These are phyloP conservation scores for Telmatochromis sp. DNA, from an alignment of 2,113 vertebrate species.

Conservation along the genomic window DNA sequence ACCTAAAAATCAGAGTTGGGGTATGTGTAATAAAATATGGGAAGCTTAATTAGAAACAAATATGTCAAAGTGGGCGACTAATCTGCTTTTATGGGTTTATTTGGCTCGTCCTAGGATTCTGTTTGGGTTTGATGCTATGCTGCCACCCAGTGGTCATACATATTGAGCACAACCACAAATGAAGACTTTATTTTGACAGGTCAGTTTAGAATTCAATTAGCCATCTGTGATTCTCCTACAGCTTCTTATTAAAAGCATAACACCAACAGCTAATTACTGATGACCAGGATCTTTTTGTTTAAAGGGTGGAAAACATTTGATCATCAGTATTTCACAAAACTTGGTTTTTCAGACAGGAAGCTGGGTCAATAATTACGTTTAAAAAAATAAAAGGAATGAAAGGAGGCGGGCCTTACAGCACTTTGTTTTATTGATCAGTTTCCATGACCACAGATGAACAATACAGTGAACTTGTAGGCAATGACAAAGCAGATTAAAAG, in stretches of 20 bases:
- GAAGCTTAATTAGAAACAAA: neutral
- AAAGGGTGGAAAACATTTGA: neutral
- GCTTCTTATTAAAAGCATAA: neutral
- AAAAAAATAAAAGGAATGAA: neutral
- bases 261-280: neutral
- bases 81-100: neutral
- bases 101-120: neutral
- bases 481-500: slow-evolving; percentile 58
- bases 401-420: neutral
- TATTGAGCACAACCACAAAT: neutral
- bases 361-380: neutral
- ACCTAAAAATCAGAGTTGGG: neutral
- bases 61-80: neutral
- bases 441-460: slow-evolving; percentile 60
- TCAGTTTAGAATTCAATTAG: neutral
- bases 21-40: neutral
- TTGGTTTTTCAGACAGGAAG: neutral
- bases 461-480: slow-evolving; percentile 52
- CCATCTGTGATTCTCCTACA: neutral
- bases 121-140: slow-evolving; percentile 4
- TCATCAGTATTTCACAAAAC: neutral
- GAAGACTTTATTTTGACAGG: neutral
- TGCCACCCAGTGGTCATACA: slow-evolving; percentile 44
- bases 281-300: neutral
- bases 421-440: slow-evolving; percentile 61